Evolutionary conservation across 53 echinoderm and acorn worm species (phyloP).

Genomic region (Holothuria scabra): DNA sequence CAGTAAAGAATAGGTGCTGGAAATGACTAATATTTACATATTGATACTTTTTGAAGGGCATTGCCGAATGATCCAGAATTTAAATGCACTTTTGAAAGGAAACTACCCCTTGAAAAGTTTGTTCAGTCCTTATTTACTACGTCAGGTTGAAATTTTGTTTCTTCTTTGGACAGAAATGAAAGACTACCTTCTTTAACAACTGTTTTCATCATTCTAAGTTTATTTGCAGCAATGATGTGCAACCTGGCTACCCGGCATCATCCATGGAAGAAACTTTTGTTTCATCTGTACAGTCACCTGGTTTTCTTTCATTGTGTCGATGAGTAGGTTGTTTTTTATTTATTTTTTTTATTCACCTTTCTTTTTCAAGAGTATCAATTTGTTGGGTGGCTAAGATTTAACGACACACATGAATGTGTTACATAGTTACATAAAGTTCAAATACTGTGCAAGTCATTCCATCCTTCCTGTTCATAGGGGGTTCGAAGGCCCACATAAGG

Average conservation of each 20-base stretch:
- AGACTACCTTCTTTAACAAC: conserved; percentile 55
- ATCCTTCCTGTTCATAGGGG: too few species aligned
- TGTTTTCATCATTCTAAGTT: conserved; percentile 62
- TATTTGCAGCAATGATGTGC: conserved; percentile 8
- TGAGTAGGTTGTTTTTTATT: conserved; percentile 60
- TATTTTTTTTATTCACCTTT: conserved; percentile 53
- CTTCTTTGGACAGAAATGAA: conserved; percentile 60
- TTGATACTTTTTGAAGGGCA: neutral
- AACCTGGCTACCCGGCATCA: conserved; percentile 2
- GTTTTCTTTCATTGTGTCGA: conserved; percentile 52
- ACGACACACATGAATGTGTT: too few species aligned
- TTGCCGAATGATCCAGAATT: conserved; percentile 13
- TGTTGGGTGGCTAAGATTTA: neutral
- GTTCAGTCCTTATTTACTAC: conserved; percentile 58
- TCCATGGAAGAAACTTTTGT: neutral
- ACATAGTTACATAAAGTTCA: too few species aligned
- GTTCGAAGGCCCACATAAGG: too few species aligned
- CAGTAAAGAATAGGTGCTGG: conserved; percentile 57
- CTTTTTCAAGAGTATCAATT: conserved; percentile 18
- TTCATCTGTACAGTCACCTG: neutral
- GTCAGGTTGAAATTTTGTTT: conserved; percentile 78
- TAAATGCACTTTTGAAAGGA: conserved; percentile 57
- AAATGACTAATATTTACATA: conserved; percentile 51
- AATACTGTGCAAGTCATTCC: too few species aligned
- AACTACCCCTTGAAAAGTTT: neutral